Evolutionary conservation across 1,140 invertebrate genomes (phyloP), one percentile per base, ranked within the genome.

Genomic region (Rhyzopertha dominica): DNA sequence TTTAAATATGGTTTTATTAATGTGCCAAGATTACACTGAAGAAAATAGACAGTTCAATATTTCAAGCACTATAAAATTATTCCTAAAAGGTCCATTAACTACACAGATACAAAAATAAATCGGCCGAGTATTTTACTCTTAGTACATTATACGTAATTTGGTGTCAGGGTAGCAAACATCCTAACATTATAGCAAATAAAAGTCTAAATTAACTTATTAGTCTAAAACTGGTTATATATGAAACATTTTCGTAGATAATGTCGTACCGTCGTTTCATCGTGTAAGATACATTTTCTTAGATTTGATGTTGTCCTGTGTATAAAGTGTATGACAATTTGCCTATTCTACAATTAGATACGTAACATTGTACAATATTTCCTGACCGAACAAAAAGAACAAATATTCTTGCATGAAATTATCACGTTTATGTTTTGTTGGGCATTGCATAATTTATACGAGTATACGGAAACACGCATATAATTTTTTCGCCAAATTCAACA

Each of bases 81-180:
- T 40, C 23, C 13, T 26, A n/a, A 13, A 36, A 42, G 36, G 42
- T 41, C 35, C 13, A 42, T 17, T 20, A 47, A 53, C 43, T 44
- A 53, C 30, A 12, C 47, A 46, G 12, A 37, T 43, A n/a, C 25
- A 54, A 49, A 53, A 18, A 39, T 35, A 41, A 47, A 57, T 49
- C 47, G 57, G 59, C 61, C 61, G 61, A 63, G 61, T 63, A 60
- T 56, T 51, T 52, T 52, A 59, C 57, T 63, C 61, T 58, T 60
- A 65, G 61, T 65, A 67, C 59, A 55, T 60, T 67, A 67, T 67
- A 67, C 65, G 65, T 67, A 67, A 67, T 65, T 66, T 67, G 62
- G 62, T 67, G 65, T 67, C 65, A 67, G 65, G 65, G 65, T 67
- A 67, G 65, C 56, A 43, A 43, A 24, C 34, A 22, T 23, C 20